phyloP scores from a whole-genome alignment of 2,113 vertebrate genomes.

The Isichthys henryi region DNA sequence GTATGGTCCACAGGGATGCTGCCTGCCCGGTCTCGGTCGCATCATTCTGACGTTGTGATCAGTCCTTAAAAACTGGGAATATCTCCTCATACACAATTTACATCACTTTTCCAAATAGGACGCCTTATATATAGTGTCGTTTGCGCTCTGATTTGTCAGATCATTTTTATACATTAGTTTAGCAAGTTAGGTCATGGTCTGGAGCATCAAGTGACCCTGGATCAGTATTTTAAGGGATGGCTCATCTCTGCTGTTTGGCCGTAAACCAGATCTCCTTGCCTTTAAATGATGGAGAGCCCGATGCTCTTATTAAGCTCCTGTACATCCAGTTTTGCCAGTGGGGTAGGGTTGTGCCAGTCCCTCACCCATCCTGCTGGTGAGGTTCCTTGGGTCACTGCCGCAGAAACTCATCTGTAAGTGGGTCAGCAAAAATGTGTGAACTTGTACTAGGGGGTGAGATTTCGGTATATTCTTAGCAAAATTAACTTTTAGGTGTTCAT shows the following conservation, averaged over 20 bases:
- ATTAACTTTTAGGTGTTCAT: background rate
- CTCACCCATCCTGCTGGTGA: no score
- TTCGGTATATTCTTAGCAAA: background rate
- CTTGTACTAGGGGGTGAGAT: background rate
- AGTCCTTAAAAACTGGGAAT: no score
- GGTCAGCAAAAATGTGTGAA: background rate
- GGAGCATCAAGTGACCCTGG: background rate
- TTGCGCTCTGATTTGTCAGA: no score
- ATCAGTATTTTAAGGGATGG: background rate
- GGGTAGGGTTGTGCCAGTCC: background rate
- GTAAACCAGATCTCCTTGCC: background rate
- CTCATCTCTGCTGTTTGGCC: background rate
- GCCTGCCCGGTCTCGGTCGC: no score
- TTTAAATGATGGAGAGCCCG: no score
- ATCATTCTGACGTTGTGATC: no score
- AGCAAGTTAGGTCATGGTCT: no score
- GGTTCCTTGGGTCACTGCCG: background rate
- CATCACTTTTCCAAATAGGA: no score
- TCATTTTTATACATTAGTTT: no score
- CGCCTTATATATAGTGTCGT: no score
- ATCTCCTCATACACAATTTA: no score
- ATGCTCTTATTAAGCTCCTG: background rate
- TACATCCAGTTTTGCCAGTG: background rate
- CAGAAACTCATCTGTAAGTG: background rate
- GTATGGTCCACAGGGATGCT: constrained; percentile 40